Base-by-base conservation (phyloP, 2,888 invertebrate genomes). In the Plagiodera versicolora region DNA sequence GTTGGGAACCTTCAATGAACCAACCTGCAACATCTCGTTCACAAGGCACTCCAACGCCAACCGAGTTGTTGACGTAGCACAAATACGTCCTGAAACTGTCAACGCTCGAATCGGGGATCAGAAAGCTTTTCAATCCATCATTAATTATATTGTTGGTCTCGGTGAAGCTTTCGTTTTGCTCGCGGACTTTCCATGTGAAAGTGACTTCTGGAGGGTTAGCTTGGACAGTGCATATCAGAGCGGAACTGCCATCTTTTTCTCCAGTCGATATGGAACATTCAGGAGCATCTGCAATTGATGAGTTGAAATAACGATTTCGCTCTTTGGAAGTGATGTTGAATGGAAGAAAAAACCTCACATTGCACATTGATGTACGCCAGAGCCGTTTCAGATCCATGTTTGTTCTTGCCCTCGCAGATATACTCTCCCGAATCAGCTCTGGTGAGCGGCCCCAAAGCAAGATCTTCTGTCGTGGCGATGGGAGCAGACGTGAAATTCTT, bases 131-230 rank as follows among this genome's bases (percentile, higher is more conserved):
- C 48, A 84, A 78, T 2, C 83, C 83, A 56, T 83, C 81, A 59
- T 82, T 82, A 45, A 80, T 77, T 56, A 84, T 83, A 65, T 87
- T 86, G 68, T 87, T 86, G 1, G 86, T 85, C 61, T 83, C 81
- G 8, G 88, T 81, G 18, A 89, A 89, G 10, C 90, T 89, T 79
- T 92, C 91, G 79, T 94, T 93, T 74, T 90, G 90, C 72, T 89
- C 91, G 80, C 92, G 92, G 64, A 93, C 84, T 72, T 87, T 88
- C 95, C 95, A 95, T 28, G 85, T 84, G 82, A 94, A 95, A 59
- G 87, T 85, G 70, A 90, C 90, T 68, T 88, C 85, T 48, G 83
- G 81, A 0, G 95, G 95, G 81, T 94, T 94, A 16, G 93, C 92
- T 59, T 84, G 82, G 0, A 92, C 93, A 18, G 88, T 88, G 79